A percentile compares a stretch with the other conserved stretches of the same genome.
phyloP scores from a whole-genome alignment of 2,888 invertebrate species.

The Drosophila anomalata region DNA sequence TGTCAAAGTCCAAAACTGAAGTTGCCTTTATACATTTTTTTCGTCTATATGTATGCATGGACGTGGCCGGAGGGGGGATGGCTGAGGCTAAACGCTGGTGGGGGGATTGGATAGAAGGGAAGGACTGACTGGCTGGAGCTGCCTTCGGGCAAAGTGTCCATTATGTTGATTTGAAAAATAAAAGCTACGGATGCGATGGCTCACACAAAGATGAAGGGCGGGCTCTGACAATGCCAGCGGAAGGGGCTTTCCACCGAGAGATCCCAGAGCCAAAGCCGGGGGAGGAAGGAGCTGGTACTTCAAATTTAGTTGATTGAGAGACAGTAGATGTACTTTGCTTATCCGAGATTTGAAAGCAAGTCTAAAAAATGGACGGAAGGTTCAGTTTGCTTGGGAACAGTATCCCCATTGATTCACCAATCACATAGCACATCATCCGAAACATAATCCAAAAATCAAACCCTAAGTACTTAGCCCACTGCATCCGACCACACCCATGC shows the following conservation, averaged over 20 bases:
- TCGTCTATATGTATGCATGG: slow-evolving; percentile 44
- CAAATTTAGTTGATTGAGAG: slow-evolving; percentile 74
- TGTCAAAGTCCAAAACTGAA: slow-evolving; percentile 70
- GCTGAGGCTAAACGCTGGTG: neutral
- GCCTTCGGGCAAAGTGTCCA: slow-evolving; percentile 78
- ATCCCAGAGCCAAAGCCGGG: neutral
- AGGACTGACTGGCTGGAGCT: slow-evolving; percentile 20
- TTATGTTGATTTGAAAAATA: slow-evolving; percentile 79
- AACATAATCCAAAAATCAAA: neutral
- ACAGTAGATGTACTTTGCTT: slow-evolving; percentile 54
- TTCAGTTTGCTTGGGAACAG: neutral
- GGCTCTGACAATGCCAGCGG: slow-evolving; percentile 7
- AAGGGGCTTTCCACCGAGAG: neutral
- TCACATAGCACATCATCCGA: neutral
- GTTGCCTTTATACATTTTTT: slow-evolving; percentile 66
- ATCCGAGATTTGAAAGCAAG: slow-evolving; percentile 15
- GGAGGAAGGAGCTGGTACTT: slow-evolving; percentile 15
- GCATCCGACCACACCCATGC: neutral
- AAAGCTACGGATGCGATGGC: slow-evolving; percentile 65
- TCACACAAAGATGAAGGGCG: slow-evolving; percentile 47
- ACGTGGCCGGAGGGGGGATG: slow-evolving; percentile 19
- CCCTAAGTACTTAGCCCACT: neutral
- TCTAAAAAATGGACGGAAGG: neutral
- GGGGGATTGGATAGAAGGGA: neutral
- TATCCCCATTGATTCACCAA: neutral